A percentile compares a stretch with the other conserved stretches of the same genome.
phyloP scores from a whole-genome alignment of 2,888 invertebrate species.

The Gandaritis pyraliata region DNA sequence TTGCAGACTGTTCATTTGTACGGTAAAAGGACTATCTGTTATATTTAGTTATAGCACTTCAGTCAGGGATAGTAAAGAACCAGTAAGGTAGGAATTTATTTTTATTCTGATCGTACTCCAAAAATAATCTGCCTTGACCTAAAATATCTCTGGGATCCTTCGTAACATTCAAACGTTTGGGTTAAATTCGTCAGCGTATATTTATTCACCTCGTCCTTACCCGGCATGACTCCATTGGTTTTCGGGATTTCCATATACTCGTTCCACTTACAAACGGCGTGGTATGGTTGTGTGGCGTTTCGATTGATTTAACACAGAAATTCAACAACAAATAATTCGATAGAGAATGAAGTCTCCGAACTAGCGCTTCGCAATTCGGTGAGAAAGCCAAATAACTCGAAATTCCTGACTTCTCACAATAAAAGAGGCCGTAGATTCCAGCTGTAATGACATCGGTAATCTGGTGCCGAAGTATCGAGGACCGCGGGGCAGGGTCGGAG shows the following conservation, averaged over 20 bases:
- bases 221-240: background rate
- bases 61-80: background rate
- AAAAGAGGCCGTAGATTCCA: slow-evolving; percentile 30
- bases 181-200: background rate
- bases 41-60: too few relatives aligned
- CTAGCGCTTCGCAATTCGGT: slow-evolving; percentile 12
- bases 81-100: background rate
- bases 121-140: background rate
- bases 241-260: background rate
- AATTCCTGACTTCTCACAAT: slow-evolving; percentile 29
- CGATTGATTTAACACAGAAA: background rate
- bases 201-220: slow-evolving; percentile 1
- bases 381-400: slow-evolving; percentile 22
- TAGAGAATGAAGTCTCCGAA: slow-evolving; percentile 6
- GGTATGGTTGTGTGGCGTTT: background rate
- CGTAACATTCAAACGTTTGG: background rate
- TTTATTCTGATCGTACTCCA: background rate
- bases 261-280: background rate
- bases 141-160: background rate
- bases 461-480: slow-evolving; percentile 29
- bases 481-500: slow-evolving; percentile 7
- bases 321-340: background rate
- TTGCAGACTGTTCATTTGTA: slow-evolving; percentile 20
- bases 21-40: background rate
- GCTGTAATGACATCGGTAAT: slow-evolving; percentile 37